Evolutionary conservation across 2,797 vertebrate species (phyloP).

Genomic region (Dendrocincla fuliginosa): DNA sequence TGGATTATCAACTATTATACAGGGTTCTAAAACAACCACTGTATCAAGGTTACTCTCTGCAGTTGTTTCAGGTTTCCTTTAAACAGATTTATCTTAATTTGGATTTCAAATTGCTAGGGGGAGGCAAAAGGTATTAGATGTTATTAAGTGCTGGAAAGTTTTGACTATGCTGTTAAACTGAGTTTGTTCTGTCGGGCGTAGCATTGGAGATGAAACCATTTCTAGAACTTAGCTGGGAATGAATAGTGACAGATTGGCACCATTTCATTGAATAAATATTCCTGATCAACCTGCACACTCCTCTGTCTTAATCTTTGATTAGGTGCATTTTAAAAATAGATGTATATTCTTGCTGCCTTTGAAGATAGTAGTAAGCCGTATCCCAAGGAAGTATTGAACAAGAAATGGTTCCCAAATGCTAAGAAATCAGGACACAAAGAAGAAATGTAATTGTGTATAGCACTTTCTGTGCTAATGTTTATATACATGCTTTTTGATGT

Average conservation of each 20-base stretch:
- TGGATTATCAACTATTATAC: background rate
- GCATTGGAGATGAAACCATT: background rate
- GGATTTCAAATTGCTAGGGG: background rate
- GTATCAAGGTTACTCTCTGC: background rate
- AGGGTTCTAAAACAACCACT: background rate
- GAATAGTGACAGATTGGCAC: background rate
- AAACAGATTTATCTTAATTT: background rate
- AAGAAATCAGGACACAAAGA: background rate
- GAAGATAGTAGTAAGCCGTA: background rate
- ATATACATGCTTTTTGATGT: background rate
- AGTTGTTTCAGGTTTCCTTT: background rate
- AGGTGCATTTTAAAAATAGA: background rate
- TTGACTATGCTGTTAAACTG: background rate
- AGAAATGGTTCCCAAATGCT: background rate
- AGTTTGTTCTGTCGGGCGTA: background rate
- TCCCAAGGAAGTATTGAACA: background rate
- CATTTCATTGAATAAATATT: slow-evolving; percentile 32
- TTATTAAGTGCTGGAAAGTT: background rate
- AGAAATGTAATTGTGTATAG: background rate
- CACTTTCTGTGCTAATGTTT: background rate
- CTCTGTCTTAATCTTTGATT: slow-evolving; percentile 3
- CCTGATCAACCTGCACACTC: background rate
- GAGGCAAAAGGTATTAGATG: background rate
- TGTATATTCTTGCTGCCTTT: background rate
- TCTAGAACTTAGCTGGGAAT: background rate